Conservation (phyloP, 2,113 vertebrate species). For the Melanocharis versteri region DNA sequence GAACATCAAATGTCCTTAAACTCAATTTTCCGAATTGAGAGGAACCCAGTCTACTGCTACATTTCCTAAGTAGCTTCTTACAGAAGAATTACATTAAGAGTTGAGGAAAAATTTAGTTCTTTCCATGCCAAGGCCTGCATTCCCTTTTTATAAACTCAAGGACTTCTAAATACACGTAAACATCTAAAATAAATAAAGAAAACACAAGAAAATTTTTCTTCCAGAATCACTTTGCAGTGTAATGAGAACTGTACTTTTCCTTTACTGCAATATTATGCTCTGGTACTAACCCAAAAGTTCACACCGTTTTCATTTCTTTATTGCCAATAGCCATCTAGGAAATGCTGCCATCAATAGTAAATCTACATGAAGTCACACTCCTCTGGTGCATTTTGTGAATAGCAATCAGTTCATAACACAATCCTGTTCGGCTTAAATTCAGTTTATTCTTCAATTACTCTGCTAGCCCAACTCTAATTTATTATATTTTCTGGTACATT, state of each 20-base stretch:
- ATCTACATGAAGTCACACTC: conserved; percentile 28
- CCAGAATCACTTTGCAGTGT: neutral
- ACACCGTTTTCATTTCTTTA: conserved; percentile 1
- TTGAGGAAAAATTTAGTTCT: neutral
- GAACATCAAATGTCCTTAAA: neutral
- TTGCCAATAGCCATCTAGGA: conserved; percentile 28
- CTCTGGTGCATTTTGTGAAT: conserved; percentile 27
- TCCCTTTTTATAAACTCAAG: neutral
- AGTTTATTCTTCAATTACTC: conserved; percentile 68
- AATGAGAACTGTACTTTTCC: neutral
- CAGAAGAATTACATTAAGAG: neutral
- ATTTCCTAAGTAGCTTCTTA: neutral
- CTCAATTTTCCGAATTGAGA: neutral
- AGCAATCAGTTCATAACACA: conserved; percentile 46
- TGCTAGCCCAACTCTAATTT: conserved; percentile 51
- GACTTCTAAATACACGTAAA: neutral
- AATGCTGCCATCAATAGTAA: conserved; percentile 47
- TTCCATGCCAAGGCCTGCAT: neutral
- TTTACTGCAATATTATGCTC: neutral
- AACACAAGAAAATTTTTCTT: neutral
- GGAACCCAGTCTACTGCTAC: neutral
- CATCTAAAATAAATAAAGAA: neutral
- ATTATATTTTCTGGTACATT: conserved; percentile 72
- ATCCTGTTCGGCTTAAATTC: conserved; percentile 57
- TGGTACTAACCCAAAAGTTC: conserved; percentile 10